Conservation (phyloP, 2,113 vertebrate genomes). For the Enhydra lutris region DNA sequence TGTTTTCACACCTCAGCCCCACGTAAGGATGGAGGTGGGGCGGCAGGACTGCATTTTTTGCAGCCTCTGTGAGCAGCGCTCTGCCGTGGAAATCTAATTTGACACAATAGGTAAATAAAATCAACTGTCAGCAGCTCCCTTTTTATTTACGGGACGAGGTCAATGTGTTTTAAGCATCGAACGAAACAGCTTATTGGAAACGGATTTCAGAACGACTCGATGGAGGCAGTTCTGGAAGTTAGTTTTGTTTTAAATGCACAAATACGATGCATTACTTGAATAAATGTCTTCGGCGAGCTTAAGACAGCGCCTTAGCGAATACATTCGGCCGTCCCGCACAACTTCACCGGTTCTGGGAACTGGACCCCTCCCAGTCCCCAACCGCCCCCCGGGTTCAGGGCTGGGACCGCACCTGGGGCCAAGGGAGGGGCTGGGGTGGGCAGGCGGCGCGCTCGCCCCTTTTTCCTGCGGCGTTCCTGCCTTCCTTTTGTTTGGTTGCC, state of each 20-base stretch:
- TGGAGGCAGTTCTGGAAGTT: constrained; percentile 61
- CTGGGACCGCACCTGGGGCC: background rate
- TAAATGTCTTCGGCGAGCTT: constrained; percentile 83
- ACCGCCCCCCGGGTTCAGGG: background rate
- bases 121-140: constrained; percentile 90
- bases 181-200: constrained; percentile 84
- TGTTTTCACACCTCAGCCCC: background rate
- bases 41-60: background rate
- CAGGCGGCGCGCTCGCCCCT: background rate
- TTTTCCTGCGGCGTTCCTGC: background rate
- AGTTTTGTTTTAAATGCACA: constrained; percentile 30
- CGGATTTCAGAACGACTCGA: constrained; percentile 86
- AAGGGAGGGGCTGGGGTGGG: background rate
- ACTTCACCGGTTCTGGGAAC: constrained; percentile 48
- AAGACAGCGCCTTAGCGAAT: constrained; percentile 84
- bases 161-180: constrained; percentile 80
- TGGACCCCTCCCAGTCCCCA: background rate
- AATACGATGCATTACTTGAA: constrained; percentile 33
- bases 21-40: background rate
- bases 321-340: constrained; percentile 76
- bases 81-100: constrained; percentile 85
- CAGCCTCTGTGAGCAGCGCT: constrained; percentile 19
- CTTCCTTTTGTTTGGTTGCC: constrained; percentile 75
- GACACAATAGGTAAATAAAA: constrained; percentile 93
- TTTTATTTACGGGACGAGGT: constrained; percentile 88